Conservation (phyloP, 2,797 vertebrate genomes). For the Gorsachius magnificus region DNA sequence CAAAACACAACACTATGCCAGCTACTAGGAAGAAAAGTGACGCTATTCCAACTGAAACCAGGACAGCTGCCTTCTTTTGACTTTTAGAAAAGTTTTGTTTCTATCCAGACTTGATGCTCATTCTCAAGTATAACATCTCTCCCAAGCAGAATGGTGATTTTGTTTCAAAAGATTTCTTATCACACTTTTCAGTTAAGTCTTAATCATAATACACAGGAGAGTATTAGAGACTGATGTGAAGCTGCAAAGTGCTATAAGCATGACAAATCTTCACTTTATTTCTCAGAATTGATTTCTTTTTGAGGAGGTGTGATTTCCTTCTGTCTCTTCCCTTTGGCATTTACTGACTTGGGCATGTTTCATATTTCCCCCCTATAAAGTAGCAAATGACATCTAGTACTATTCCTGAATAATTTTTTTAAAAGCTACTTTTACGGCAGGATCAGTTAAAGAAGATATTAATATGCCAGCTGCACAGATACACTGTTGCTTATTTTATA, state of each 20-base stretch:
- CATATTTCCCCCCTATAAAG: not conserved
- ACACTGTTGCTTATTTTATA: not conserved
- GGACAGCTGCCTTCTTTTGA: not conserved
- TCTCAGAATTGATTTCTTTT: constrained; percentile 35
- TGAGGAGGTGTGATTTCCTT: constrained; percentile 5
- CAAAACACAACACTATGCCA: too few species aligned
- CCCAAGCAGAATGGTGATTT: not conserved
- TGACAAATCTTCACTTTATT: constrained; percentile 34
- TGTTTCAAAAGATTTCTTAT: constrained; percentile 5
- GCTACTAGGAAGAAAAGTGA: too few species aligned
- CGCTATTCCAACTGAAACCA: too few species aligned
- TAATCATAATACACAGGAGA: constrained; percentile 47
- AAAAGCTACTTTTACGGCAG: not conserved
- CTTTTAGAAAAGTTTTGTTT: not conserved
- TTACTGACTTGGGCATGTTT: constrained; percentile 34
- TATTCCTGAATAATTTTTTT: constrained; percentile 48
- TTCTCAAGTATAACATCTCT: not conserved
- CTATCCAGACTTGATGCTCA: not conserved
- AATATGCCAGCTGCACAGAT: not conserved
- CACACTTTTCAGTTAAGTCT: not conserved
- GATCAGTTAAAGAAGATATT: not conserved
- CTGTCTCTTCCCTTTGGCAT: not conserved
- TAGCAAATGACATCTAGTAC: constrained; percentile 7
- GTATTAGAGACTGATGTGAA: constrained; percentile 25
- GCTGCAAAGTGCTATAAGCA: constrained; percentile 16